Percentiles rank a stretch among this genome's conserved stretches.
These are phyloP conservation scores for Fulica atra DNA, from an alignment of 2,113 vertebrate genomes.

Conservation along the genomic window DNA sequence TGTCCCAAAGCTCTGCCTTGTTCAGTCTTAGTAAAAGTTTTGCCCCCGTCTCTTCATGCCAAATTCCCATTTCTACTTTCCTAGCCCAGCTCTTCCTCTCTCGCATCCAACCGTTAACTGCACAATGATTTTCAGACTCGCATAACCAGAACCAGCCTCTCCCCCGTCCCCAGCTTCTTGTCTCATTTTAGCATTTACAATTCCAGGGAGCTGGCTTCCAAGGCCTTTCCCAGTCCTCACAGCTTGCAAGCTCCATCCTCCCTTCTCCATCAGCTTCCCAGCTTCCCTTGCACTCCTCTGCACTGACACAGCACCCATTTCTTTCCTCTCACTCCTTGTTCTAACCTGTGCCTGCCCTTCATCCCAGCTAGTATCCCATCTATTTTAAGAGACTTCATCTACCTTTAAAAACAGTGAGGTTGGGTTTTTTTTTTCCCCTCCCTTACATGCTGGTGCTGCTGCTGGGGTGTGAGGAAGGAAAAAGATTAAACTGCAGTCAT, in stretches of 20 bases:
- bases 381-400: slow-evolving; percentile 3
- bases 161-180: background rate
- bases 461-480: background rate
- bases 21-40: background rate
- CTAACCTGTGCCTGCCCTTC: background rate
- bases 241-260: slow-evolving; percentile 1
- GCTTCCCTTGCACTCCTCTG: background rate
- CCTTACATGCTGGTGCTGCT: background rate
- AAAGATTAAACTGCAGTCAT: background rate
- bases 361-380: background rate
- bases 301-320: background rate
- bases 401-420: background rate
- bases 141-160: slow-evolving; percentile 8
- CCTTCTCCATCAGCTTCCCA: background rate
- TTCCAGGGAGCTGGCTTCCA: background rate
- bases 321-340: background rate
- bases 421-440: background rate
- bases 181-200: slow-evolving; percentile 3
- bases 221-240: slow-evolving; percentile 7
- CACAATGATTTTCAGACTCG: background rate
- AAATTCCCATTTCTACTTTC: background rate
- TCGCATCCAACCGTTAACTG: background rate
- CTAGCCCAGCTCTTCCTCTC: background rate
- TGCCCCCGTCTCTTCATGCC: background rate
- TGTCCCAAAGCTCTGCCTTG: slow-evolving; percentile 2